Base-by-base conservation (phyloP, 2,888 invertebrate species). In the Encarsia formosa region DNA sequence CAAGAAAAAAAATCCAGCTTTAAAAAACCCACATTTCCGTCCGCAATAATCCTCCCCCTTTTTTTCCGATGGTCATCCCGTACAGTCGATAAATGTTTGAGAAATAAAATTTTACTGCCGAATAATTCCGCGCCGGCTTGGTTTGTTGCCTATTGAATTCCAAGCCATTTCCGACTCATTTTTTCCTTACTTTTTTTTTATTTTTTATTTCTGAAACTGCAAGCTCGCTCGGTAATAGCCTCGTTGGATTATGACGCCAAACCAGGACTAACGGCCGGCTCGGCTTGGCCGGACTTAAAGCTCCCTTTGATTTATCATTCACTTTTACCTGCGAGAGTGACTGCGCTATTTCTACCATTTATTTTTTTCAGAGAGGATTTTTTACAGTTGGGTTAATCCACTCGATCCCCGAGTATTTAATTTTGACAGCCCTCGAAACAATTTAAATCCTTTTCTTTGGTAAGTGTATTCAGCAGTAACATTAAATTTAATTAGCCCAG, bases 51-150 rank as follows among this genome's bases (percentile, higher is more conserved):
- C 29, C 19, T 24, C 26, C 11, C 11, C 19, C 19, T 37, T 37
- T 37, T 16, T 37, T 37, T 18, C 37, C 37, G 4, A 3, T 19
- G 11, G 59, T 65, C 60, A 62, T 64, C 64, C 60, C 60, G 54
- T 54, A 52, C 61, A 58, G 57, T 62, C 66, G 65, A 70, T 70
- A 71, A 71, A 73, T 71, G 70, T 67, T 66, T 64, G 64, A 56
- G 62, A 68, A 71, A 72, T 73, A 72, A 72, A 73, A 73, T 72
- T 72, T 72, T 71, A 73, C 66, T 68, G 65, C 66, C 67, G 66
- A 68, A 68, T 70, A 72, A 71, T 70, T 69, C 66, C 64, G 57
- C 59, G 18, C 66, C n/a, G n/a, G n/a, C n/a, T n/a, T n/a, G 64
- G 67, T 70, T 70, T 69, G 70, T 67, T 65, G 65, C n/a, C 69